Percentiles rank a stretch among this genome's conserved stretches.
Conservation (phyloP, 1,140 invertebrate species). For the Drosophila varians region DNA sequence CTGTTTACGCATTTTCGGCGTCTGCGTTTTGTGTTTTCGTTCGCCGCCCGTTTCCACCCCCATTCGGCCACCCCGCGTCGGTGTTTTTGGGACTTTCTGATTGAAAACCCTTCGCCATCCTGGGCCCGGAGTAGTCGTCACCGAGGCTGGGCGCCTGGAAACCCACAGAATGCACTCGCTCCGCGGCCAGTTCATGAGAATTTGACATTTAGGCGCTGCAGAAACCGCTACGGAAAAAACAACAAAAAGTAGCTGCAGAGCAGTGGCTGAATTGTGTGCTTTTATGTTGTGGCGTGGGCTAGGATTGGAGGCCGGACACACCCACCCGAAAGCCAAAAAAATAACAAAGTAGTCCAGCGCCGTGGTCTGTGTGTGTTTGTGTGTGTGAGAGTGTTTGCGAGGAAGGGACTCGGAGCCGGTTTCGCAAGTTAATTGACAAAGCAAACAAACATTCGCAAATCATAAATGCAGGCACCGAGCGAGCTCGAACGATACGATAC, state of each 20-base stretch:
- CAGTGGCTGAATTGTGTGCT: background rate
- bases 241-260: conserved; percentile 19
- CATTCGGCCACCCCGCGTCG: background rate
- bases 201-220: conserved; percentile 68
- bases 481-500: conserved; percentile 1
- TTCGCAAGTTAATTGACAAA: conserved; percentile 73
- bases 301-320: conserved; percentile 64
- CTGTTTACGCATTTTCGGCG: background rate
- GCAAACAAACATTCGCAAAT: conserved; percentile 39
- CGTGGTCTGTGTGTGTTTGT: conserved; percentile 6
- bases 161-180: conserved; percentile 29
- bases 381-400: conserved; percentile 13
- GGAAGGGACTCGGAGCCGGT: conserved; percentile 57
- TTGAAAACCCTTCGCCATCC: conserved; percentile 35
- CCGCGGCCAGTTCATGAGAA: conserved; percentile 65
- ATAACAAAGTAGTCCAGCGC: conserved; percentile 45
- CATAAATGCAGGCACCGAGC: background rate
- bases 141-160: background rate
- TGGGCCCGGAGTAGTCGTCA: background rate
- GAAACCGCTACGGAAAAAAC: conserved; percentile 22
- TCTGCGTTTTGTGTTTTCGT: conserved; percentile 6
- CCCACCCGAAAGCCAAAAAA: conserved; percentile 60
- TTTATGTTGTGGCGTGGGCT: conserved; percentile 40
- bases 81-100: conserved; percentile 34
- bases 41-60: conserved; percentile 8